Evolutionary conservation across 2,113 vertebrate species (phyloP).

Genomic region (Pelecanoides urinatrix): DNA sequence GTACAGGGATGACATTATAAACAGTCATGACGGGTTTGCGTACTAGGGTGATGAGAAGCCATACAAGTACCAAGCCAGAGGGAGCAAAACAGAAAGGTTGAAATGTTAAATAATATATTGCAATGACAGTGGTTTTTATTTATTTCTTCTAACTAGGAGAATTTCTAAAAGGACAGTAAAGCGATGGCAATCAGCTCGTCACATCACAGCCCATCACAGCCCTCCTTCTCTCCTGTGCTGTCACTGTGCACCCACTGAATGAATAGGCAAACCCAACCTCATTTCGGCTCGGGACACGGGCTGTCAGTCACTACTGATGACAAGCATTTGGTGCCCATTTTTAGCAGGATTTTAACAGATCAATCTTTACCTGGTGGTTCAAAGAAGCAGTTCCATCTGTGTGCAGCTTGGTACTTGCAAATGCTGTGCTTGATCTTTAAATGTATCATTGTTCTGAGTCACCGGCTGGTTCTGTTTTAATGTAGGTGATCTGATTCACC

Average conservation of each 20-base stretch:
- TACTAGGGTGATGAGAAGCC: not conserved
- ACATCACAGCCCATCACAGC: not conserved
- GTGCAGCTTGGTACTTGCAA: not conserved
- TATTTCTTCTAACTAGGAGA: not conserved
- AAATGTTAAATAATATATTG: not conserved
- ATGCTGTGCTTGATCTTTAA: not conserved
- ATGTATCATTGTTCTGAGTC: conserved; percentile 20
- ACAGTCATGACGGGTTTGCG: fast-evolving
- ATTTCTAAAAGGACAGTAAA: not conserved
- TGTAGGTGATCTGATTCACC: conserved; percentile 45
- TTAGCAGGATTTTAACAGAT: conserved; percentile 49
- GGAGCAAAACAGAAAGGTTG: not conserved
- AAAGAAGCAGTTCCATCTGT: conserved; percentile 38
- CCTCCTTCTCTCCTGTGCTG: not conserved
- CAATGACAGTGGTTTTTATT: not conserved
- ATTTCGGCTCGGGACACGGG: not conserved
- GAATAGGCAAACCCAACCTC: conserved; percentile 31
- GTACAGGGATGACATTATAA: not conserved
- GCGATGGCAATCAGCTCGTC: not conserved
- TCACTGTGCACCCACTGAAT: not conserved
- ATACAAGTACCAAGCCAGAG: not conserved
- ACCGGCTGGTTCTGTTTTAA: not conserved
- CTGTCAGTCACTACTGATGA: conserved; percentile 61
- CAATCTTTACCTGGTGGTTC: conserved; percentile 44
- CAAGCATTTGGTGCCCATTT: conserved; percentile 55